Conservation (phyloP, 2,797 vertebrate genomes). For the Helostoma temminkii region DNA sequence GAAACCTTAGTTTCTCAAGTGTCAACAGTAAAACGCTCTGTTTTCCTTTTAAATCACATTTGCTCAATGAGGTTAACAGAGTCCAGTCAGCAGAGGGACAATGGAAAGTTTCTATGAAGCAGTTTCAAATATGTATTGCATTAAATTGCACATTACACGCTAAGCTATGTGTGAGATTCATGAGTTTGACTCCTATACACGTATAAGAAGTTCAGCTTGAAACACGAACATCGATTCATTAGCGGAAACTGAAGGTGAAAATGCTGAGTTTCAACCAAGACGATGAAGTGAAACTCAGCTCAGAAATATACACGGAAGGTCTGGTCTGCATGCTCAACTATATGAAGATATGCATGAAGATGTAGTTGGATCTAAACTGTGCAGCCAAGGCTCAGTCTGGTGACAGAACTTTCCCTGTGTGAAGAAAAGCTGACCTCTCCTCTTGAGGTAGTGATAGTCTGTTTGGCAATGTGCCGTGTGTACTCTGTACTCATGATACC, state of each 20-base stretch:
- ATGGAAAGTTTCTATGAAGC: slow-evolving; percentile 1
- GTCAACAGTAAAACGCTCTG: neutral
- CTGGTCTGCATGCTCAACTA: too few relatives aligned
- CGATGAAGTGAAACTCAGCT: neutral
- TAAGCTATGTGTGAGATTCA: neutral
- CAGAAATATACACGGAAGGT: neutral
- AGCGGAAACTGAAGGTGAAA: slow-evolving; percentile 17
- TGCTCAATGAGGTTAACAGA: slow-evolving; percentile 14
- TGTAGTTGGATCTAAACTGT: neutral
- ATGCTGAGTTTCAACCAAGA: neutral
- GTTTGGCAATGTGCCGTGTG: neutral
- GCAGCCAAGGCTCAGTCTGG: slow-evolving; percentile 25
- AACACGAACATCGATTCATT: neutral
- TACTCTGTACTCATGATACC: neutral
- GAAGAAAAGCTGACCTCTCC: neutral
- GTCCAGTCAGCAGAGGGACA: slow-evolving; percentile 26
- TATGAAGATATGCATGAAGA: neutral
- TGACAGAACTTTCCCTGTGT: slow-evolving; percentile 1
- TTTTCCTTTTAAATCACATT: slow-evolving; percentile 37
- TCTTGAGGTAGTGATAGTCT: neutral
- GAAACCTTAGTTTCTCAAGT: neutral
- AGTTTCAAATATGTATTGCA: slow-evolving; percentile 6
- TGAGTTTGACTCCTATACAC: too few relatives aligned
- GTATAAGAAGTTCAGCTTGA: neutral
- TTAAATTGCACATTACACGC: slow-evolving; percentile 13